Evolutionary conservation across 2,113 vertebrate species (phyloP), one percentile per base, ranked within the genome.

Genomic region (Gopherus flavomarginatus): DNA sequence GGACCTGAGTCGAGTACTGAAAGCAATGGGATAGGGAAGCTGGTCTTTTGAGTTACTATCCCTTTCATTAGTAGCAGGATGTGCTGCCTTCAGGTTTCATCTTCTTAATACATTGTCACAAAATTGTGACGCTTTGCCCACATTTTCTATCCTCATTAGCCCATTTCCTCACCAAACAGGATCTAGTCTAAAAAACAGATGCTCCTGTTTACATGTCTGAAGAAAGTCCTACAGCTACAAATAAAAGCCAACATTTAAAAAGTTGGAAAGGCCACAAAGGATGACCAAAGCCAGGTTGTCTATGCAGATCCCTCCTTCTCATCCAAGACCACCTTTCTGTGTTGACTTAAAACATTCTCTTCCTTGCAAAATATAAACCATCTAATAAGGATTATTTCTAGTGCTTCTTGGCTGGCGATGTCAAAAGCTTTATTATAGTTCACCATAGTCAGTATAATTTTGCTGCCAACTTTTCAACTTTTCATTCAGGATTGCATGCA

Each of bases 381-480:
- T 35, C 42, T 54, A 52, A 65, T 90, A 87, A 77, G 84, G 93
- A 72, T 90, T 93, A 95, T 93, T 93, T 78, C 90, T 92, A 17
- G 26, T 86, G 89, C 87, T 38, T 94, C 69, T 91, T 95, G 89
- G 78, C 89, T 87, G 89, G 11, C 56, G 81, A 86, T 90, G 24
- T 53, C 92, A 89, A 91, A 93, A 95, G 85, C 62, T 94, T 89
- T 79, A 75, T 88, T 93, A 9, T 92, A 59, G 69, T 93, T 93
- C 85, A 49, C 89, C 80, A 44, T 87, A 92, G 90, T 50, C 92
- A 89, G 87, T 86, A 72, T 38, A 77, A 0, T 80, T 96, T 86
- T 93, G 85, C 69, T 95, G 81, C 90, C 87, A 94, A 49, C 72
- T 96, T 96, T 83, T 62, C 87, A 94, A 49, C 72, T 96, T 96